Evolutionary conservation across 2,113 vertebrate species (phyloP).

Genomic region (Grammomys dolichurus): DNA sequence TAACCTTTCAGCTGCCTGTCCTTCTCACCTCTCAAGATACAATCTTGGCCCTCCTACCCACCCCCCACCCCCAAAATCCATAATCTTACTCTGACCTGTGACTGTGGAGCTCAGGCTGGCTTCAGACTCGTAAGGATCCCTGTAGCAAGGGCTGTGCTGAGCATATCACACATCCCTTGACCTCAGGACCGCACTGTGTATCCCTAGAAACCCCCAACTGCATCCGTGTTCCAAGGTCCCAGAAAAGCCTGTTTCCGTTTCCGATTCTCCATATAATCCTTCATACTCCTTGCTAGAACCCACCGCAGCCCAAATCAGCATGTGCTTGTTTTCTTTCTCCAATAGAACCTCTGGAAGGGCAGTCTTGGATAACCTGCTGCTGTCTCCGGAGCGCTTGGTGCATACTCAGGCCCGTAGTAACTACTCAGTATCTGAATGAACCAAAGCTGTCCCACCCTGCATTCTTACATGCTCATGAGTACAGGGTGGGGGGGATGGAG

Average conservation of each 20-base stretch:
- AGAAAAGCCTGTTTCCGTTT: neutral
- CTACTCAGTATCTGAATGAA: neutral
- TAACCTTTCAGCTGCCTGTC: neutral
- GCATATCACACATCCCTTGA: accelerated
- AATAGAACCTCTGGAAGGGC: neutral
- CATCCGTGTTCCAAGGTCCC: neutral
- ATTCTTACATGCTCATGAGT: neutral
- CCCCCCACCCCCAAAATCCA: neutral
- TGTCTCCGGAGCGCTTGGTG: neutral
- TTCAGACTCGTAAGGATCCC: neutral
- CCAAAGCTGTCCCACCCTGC: neutral
- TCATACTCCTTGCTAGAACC: neutral
- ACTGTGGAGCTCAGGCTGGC: neutral
- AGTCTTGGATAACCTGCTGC: neutral
- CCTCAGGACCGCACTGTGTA: neutral
- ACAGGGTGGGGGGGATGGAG: neutral
- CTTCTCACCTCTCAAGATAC: neutral
- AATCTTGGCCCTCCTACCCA: neutral
- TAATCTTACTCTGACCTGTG: neutral
- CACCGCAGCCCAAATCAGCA: no score
- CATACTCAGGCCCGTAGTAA: neutral
- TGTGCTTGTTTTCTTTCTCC: neutral
- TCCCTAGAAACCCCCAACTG: neutral
- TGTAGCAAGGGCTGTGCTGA: accelerated
- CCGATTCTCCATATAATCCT: neutral